Evolutionary conservation across 2,113 vertebrate species (phyloP).

Genomic region (Eulemur macaco): DNA sequence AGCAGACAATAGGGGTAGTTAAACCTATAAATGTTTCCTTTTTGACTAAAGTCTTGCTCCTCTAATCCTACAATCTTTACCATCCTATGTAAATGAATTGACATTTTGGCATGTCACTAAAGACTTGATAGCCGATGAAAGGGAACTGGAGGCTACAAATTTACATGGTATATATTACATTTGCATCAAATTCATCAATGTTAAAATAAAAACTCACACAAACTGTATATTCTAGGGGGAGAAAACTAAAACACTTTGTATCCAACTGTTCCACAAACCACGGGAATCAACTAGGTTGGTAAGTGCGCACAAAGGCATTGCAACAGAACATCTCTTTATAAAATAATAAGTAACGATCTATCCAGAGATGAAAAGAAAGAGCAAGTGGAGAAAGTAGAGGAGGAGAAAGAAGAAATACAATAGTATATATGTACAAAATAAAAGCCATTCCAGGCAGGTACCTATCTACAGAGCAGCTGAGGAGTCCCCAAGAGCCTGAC

Average conservation of each 20-base stretch:
- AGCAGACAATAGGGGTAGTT: background rate
- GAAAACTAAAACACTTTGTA: background rate
- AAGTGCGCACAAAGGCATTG: rapidly evolving
- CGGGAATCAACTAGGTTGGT: background rate
- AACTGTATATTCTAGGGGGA: background rate
- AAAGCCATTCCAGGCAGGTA: rapidly evolving
- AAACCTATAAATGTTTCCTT: background rate
- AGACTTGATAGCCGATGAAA: background rate
- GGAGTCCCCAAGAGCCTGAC: rapidly evolving
- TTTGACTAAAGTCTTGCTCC: background rate
- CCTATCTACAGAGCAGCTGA: rapidly evolving
- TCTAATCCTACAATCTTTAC: background rate
- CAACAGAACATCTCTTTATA: too few species aligned
- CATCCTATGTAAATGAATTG: background rate
- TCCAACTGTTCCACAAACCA: background rate
- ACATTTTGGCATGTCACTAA: background rate
- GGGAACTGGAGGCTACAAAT: background rate
- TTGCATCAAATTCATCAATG: background rate
- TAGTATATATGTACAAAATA: background rate
- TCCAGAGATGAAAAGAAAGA: background rate
- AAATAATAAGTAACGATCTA: background rate
- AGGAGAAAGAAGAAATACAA: background rate
- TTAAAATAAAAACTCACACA: background rate
- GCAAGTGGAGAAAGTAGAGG: background rate
- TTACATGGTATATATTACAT: background rate